Percentiles rank a stretch among this genome's conserved stretches.
These are phyloP conservation scores for Orthosia gracilis DNA, from an alignment of 2,888 invertebrate species.

Conservation along the genomic window DNA sequence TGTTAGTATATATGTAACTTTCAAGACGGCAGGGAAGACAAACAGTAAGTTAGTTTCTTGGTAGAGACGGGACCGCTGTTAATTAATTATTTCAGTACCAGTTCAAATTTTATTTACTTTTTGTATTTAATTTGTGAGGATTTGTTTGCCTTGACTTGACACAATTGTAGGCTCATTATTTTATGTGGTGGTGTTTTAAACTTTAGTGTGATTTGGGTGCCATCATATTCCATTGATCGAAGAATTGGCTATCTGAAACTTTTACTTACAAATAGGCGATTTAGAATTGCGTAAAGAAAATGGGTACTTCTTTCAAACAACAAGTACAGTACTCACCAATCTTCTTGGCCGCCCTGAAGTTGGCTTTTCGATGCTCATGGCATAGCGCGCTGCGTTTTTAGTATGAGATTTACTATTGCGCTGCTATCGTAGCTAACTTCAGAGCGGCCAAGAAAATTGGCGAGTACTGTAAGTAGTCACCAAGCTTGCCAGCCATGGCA, in stretches of 20 bases:
- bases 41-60: conserved; percentile 86
- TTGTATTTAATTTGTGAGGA: conserved; percentile 63
- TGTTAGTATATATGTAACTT: conserved; percentile 79
- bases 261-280: too few species aligned
- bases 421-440: too few species aligned
- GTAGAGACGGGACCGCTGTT: conserved; percentile 79
- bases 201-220: neutral
- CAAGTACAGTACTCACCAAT: too few species aligned
- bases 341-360: too few species aligned
- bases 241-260: neutral
- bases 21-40: conserved; percentile 82
- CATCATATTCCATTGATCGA: neutral
- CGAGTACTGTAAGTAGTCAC: too few species aligned
- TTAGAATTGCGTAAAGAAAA: too few species aligned
- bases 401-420: too few species aligned
- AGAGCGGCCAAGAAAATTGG: too few species aligned
- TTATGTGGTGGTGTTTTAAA: conserved; percentile 15
- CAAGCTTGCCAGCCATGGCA: too few species aligned
- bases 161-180: conserved; percentile 28
- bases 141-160: conserved; percentile 51
- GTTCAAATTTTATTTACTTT: conserved; percentile 76
- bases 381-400: too few species aligned
- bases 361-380: too few species aligned
- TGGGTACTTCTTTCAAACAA: too few species aligned
- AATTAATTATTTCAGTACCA: conserved; percentile 83